Evolutionary conservation across 2,113 vertebrate genomes (phyloP).

Genomic region (Proteles cristata): DNA sequence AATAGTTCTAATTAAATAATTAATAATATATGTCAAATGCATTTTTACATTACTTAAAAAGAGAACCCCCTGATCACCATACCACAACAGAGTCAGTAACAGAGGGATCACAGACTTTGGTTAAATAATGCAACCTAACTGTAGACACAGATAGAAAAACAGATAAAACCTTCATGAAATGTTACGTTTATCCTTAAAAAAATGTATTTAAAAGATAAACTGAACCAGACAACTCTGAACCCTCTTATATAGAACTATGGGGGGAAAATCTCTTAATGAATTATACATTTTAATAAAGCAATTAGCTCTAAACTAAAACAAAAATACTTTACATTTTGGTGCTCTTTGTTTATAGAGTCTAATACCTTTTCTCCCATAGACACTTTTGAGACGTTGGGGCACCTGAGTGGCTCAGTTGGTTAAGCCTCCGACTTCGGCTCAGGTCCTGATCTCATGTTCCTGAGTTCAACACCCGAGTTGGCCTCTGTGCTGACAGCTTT

Average conservation of each 20-base stretch:
- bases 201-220: not conserved
- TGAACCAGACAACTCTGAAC: not conserved
- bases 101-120: not conserved
- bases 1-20: not conserved
- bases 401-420: no score
- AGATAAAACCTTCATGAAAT: not conserved
- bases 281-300: not conserved
- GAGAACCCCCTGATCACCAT: not conserved
- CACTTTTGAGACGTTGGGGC: not conserved
- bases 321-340: not conserved
- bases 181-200: not conserved
- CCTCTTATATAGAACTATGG: not conserved
- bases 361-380: not conserved
- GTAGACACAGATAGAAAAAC: not conserved
- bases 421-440: no score
- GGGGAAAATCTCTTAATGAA: not conserved
- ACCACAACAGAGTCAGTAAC: not conserved
- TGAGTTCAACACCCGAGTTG: no score
- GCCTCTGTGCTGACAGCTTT: no score
- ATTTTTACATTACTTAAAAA: not conserved
- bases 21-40: not conserved
- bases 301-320: not conserved
- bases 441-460: no score
- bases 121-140: not conserved
- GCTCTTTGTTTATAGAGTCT: not conserved